These are phyloP conservation scores for Galbula dea DNA, from an alignment of 2,113 vertebrate species.

Conservation along the genomic window DNA sequence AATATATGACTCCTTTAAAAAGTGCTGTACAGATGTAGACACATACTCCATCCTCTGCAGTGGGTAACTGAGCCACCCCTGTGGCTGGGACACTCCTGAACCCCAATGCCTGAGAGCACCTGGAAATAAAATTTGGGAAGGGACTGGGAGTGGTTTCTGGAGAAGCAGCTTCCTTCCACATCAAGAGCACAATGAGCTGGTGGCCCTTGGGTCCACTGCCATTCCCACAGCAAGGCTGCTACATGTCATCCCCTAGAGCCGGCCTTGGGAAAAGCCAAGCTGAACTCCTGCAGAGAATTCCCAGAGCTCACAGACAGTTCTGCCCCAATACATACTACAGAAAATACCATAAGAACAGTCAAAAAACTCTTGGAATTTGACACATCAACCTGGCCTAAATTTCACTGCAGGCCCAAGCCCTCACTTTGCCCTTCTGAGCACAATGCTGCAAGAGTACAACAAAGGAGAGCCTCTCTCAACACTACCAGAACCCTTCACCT, in stretches of 20 bases:
- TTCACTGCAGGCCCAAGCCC: neutral
- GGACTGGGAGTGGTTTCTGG: neutral
- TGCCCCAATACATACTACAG: neutral
- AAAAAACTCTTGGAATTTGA: neutral
- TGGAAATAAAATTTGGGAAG: neutral
- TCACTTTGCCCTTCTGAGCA: neutral
- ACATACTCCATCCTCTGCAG: neutral
- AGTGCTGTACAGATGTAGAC: neutral
- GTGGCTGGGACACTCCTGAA: neutral
- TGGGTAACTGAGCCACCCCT: neutral
- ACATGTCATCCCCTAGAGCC: neutral
- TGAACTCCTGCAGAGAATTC: neutral
- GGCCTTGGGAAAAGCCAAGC: neutral
- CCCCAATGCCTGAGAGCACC: neutral
- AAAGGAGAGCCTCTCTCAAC: neutral
- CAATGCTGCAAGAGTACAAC: neutral
- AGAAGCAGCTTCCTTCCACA: neutral
- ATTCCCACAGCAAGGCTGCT: neutral
- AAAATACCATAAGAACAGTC: neutral
- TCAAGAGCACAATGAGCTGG: neutral
- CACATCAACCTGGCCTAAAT: neutral
- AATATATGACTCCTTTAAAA: neutral
- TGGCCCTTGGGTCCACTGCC: neutral
- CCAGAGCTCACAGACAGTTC: neutral
- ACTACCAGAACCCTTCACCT: neutral